Conservation (phyloP, 2,888 invertebrate genomes). For the Apodemia zela region DNA sequence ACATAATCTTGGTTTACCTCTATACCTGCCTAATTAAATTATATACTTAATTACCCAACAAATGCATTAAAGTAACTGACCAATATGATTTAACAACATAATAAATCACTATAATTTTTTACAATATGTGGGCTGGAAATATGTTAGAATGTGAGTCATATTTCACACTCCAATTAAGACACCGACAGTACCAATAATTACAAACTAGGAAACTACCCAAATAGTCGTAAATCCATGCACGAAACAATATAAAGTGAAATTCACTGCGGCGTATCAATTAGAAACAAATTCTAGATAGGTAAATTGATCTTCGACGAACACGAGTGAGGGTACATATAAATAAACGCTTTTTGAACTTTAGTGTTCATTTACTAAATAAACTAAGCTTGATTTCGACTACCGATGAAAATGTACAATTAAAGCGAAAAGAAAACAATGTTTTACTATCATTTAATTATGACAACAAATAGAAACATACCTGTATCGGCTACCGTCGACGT, state of each 20-base stretch:
- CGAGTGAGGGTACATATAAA: slow-evolving; percentile 53
- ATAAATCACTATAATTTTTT: slow-evolving; percentile 60
- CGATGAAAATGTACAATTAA: background rate
- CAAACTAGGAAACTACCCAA: slow-evolving; percentile 63
- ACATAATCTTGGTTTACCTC: background rate
- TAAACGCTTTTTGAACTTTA: slow-evolving; percentile 36
- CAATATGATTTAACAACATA: slow-evolving; percentile 35
- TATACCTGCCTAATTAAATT: background rate
- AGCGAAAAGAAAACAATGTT: slow-evolving; percentile 53
- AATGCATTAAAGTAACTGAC: slow-evolving; percentile 27
- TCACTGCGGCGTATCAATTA: slow-evolving; percentile 36
- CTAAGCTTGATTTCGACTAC: too few relatives aligned
- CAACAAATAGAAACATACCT: slow-evolving; percentile 64
- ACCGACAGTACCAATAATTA: slow-evolving; percentile 71
- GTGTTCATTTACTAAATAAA: background rate
- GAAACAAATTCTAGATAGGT: slow-evolving; percentile 36
- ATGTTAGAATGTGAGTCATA: slow-evolving; percentile 61
- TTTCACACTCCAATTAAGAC: slow-evolving; percentile 78
- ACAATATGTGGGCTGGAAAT: slow-evolving; percentile 54
- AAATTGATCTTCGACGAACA: background rate
- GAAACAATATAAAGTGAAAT: slow-evolving; percentile 67
- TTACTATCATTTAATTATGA: slow-evolving; percentile 49
- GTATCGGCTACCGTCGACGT: slow-evolving; percentile 58
- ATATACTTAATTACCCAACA: background rate
- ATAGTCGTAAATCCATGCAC: slow-evolving; percentile 61